Percentiles rank a stretch among this genome's conserved stretches.
Conservation (phyloP, 2,888 invertebrate species). For the Sesia bembeciformis region DNA sequence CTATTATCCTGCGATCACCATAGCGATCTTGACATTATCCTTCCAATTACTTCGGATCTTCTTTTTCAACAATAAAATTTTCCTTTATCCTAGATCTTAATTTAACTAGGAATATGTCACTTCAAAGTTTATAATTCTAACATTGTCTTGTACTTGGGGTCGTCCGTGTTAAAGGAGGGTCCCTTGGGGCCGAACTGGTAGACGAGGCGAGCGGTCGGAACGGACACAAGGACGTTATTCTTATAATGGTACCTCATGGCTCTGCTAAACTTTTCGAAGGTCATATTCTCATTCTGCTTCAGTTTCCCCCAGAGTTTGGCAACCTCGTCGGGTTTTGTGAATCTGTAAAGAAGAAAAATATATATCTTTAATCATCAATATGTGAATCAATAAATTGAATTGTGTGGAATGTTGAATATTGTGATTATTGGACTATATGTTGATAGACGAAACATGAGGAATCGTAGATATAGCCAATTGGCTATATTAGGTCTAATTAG, state of each 20-base stretch:
- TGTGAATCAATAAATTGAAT: no score
- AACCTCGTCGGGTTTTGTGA: conserved; percentile 89
- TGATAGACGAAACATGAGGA: no score
- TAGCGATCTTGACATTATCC: not conserved
- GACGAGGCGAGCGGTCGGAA: conserved; percentile 83
- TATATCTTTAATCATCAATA: no score
- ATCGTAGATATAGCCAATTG: no score
- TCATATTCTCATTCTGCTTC: conserved; percentile 92
- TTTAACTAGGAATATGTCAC: conserved; percentile 42
- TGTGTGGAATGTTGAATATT: no score
- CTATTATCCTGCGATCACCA: not conserved
- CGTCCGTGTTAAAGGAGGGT: conserved; percentile 82
- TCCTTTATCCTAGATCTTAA: conserved; percentile 18
- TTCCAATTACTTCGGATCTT: not conserved
- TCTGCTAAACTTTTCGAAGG: conserved; percentile 92
- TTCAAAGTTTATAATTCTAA: conserved; percentile 34
- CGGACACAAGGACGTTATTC: conserved; percentile 82
- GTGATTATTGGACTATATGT: no score
- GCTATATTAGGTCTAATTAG: no score
- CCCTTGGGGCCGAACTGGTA: conserved; percentile 89
- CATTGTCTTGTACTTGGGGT: conserved; percentile 68
- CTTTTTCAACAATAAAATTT: not conserved
- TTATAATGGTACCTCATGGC: conserved; percentile 93
- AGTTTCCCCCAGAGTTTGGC: conserved; percentile 90
- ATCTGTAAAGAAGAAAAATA: conserved; percentile 57